Base-by-base conservation (phyloP, 2,113 vertebrate species). In the Oreamnos americanus region DNA sequence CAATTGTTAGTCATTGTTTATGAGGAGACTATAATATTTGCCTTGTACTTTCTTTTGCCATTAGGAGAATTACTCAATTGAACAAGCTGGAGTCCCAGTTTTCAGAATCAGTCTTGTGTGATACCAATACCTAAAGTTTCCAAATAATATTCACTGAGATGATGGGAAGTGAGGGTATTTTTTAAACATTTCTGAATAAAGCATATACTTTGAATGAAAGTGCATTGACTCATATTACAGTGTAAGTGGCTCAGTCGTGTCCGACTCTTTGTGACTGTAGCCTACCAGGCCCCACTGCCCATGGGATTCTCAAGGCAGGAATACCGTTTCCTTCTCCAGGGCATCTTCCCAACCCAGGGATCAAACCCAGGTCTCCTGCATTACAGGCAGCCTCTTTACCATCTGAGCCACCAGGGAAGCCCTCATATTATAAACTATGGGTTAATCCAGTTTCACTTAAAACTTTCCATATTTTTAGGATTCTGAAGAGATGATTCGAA, bases 1-100 rank as follows among this genome's bases (percentile, higher is more conserved):
- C 21, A n/a, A 97, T 90, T 96, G 91, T 97, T 92, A 87, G 16
- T 87, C 88, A 95, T 86, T 94, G 91, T 96, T 94, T 91, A 36
- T 60, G 28, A 96, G 53, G 91, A 92, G 62, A 62, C 47, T 60
- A 0, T 51, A 85, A 60, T 53, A 89, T 94, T 86, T 85, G 45
- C 21, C 28, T 93, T 81, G 89, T 78, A 5, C 43, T 71, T 81
- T 49, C 49, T 84, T 95, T 92, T 92, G 94, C 45, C 91, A 85
- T 97, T 89, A 76, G 87, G 49, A 64, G 43, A 87, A 88, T 58
- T 62, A n/a, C 30, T 95, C 60, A 84, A 91, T 17, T 47, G 23
- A 91, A 74, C 28, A 45, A 58, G 19, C n/a, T 87, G 10, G n/a
- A 93, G 49, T 84, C 79, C 90, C 2, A 53, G 25, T 74, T 71